Evolutionary conservation across 1,140 invertebrate species (phyloP).

Genomic region (Bombus confusus): DNA sequence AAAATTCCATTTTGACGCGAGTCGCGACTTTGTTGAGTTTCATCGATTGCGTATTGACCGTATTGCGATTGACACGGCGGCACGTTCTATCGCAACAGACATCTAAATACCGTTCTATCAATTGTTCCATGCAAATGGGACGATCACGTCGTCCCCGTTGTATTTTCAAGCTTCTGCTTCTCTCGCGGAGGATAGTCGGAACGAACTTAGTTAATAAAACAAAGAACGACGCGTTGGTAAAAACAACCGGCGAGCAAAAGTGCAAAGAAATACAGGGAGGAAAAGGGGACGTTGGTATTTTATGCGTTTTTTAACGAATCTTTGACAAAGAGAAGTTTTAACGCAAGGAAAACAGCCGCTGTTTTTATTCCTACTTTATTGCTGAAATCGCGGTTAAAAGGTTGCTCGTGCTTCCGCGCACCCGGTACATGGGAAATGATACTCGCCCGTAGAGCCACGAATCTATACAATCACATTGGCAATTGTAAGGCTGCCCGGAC

Average conservation of each 20-base stretch:
- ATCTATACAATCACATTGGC: slow-evolving; percentile 40
- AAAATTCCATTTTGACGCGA: background rate
- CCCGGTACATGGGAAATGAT: slow-evolving; percentile 15
- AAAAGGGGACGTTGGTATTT: background rate
- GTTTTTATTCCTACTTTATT: background rate
- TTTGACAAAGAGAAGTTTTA: background rate
- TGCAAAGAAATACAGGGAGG: too few species aligned
- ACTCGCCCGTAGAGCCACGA: background rate
- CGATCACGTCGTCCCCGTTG: background rate
- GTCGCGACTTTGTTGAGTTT: background rate
- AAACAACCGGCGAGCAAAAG: background rate
- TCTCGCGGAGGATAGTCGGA: too few species aligned
- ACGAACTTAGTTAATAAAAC: background rate
- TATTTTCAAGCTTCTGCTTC: background rate
- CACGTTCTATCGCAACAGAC: background rate
- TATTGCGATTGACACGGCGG: background rate
- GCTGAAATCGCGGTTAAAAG: background rate
- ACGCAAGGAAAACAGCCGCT: background rate
- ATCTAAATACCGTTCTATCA: background rate
- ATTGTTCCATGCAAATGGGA: background rate
- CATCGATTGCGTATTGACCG: background rate
- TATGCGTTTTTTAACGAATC: background rate
- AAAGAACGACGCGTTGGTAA: background rate
- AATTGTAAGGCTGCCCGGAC: slow-evolving; percentile 42
- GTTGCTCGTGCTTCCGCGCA: background rate